Conservation (phyloP, 1,140 invertebrate species). For the Saccostrea cuccullata region DNA sequence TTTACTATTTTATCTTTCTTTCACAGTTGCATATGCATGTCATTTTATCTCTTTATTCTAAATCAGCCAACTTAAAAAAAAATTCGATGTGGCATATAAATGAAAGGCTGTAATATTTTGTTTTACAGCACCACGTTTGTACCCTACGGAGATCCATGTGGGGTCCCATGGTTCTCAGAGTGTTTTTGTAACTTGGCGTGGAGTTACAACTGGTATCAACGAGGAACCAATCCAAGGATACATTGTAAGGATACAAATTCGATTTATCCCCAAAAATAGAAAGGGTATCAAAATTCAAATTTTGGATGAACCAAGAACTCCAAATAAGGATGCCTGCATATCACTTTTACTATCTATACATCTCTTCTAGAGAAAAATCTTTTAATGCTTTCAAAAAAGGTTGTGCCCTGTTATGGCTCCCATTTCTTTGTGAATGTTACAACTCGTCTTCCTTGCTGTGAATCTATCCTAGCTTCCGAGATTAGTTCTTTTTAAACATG, state of each 20-base stretch:
- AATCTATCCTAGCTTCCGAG: too few species aligned
- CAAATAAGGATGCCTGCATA: background rate
- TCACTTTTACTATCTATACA: too few species aligned
- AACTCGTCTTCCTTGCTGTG: too few species aligned
- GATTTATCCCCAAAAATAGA: too few species aligned
- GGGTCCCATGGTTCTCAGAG: slow-evolving; percentile 57
- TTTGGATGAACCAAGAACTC: background rate
- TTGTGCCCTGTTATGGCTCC: too few species aligned
- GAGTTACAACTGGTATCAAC: slow-evolving; percentile 55
- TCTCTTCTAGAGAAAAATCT: too few species aligned
- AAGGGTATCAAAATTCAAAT: background rate
- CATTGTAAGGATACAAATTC: slow-evolving; percentile 54
- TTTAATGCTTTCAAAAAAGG: too few species aligned
- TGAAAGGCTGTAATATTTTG: background rate
- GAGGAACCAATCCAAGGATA: slow-evolving; percentile 67
- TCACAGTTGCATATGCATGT: too few species aligned
- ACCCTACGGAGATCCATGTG: slow-evolving; percentile 64
- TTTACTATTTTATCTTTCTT: background rate
- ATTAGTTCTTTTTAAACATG: too few species aligned
- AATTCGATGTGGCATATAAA: background rate
- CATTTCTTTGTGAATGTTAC: too few species aligned
- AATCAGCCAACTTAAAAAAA: background rate
- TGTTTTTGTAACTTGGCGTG: slow-evolving; percentile 62
- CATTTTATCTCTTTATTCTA: too few species aligned
- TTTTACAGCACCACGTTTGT: slow-evolving; percentile 65